Evolutionary conservation across 2,113 vertebrate species (phyloP).

Genomic region (Climacteris rufus): DNA sequence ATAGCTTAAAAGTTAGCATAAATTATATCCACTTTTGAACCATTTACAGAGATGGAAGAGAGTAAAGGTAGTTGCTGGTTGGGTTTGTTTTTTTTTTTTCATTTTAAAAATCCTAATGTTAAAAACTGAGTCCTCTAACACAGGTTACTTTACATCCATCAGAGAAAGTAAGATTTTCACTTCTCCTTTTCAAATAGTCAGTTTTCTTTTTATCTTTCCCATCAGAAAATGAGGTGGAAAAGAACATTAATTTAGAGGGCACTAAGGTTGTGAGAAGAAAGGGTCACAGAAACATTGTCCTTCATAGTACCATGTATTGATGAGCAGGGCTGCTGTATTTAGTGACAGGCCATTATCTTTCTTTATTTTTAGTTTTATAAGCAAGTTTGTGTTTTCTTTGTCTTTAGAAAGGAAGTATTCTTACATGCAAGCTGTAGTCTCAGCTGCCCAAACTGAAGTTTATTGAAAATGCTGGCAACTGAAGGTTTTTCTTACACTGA

Average conservation of each 20-base stretch:
- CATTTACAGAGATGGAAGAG: neutral
- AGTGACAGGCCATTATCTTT: neutral
- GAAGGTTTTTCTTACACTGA: neutral
- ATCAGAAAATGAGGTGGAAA: rapidly evolving
- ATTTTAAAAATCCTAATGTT: neutral
- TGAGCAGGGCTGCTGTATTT: neutral
- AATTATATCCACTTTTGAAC: neutral
- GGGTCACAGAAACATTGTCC: neutral
- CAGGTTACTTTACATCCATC: neutral
- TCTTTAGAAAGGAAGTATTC: neutral
- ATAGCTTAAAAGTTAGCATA: neutral
- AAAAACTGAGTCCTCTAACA: neutral
- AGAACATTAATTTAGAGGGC: neutral
- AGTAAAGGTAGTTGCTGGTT: neutral
- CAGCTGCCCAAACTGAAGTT: neutral
- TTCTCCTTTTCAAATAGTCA: neutral
- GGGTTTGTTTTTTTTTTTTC: rapidly evolving
- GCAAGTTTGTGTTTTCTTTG: neutral
- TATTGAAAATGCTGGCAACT: neutral
- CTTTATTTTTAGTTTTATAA: neutral
- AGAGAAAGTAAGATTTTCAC: neutral
- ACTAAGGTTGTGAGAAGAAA: neutral
- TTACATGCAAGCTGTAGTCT: neutral
- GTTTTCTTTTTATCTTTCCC: neutral
- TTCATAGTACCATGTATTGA: neutral